Conservation (phyloP, 2,797 vertebrate genomes). For the Ptychobarbus kaznakovi region DNA sequence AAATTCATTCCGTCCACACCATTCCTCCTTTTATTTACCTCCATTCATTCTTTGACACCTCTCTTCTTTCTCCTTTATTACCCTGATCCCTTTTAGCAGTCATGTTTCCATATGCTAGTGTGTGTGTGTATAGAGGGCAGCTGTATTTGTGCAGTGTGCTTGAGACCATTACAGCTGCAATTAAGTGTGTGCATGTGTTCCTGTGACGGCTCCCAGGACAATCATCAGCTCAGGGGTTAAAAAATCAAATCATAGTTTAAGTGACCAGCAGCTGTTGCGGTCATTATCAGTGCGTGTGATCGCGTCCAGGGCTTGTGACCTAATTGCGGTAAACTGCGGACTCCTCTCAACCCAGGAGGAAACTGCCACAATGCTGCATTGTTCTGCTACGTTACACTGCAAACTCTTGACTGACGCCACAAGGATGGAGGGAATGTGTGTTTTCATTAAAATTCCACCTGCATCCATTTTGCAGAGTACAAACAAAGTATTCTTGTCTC, state of each 20-base stretch:
- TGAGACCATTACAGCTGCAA: slow-evolving; percentile 25
- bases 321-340: slow-evolving; percentile 27
- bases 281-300: slow-evolving; percentile 50
- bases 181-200: slow-evolving; percentile 34
- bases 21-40: slow-evolving; percentile 18
- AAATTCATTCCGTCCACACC: slow-evolving; percentile 49
- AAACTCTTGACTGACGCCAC: slow-evolving; percentile 34
- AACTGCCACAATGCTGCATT: slow-evolving; percentile 51
- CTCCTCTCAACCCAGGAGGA: slow-evolving; percentile 40
- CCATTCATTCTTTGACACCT: slow-evolving; percentile 31
- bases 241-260: slow-evolving; percentile 55
- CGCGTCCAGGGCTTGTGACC: slow-evolving; percentile 31
- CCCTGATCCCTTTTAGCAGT: slow-evolving; percentile 11
- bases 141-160: slow-evolving; percentile 42
- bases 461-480: slow-evolving; percentile 21
- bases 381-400: slow-evolving; percentile 22
- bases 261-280: slow-evolving; percentile 53
- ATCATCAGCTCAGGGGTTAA: slow-evolving; percentile 52
- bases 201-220: slow-evolving; percentile 33
- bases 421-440: slow-evolving; percentile 26
- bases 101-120: slow-evolving; percentile 30
- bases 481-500: slow-evolving; percentile 18
- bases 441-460: slow-evolving; percentile 33
- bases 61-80: slow-evolving; percentile 32
- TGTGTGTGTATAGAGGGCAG: slow-evolving; percentile 31